Conservation (phyloP, 1,140 invertebrate genomes). For the Psilanteris sp. region DNA sequence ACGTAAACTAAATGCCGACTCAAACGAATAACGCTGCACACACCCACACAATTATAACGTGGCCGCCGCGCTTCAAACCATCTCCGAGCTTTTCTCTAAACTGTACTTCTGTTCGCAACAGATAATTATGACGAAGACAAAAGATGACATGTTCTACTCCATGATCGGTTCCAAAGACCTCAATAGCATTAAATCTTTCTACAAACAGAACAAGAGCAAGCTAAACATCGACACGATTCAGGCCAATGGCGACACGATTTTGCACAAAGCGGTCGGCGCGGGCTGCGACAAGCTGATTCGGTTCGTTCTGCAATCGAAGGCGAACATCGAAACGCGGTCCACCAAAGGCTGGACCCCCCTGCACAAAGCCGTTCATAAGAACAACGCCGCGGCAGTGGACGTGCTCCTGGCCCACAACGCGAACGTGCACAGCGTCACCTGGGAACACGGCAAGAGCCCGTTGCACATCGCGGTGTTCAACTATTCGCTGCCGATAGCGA, state of each 20-base stretch:
- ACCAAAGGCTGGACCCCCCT: slow-evolving; percentile 7
- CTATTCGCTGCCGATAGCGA: slow-evolving; percentile 12
- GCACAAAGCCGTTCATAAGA: slow-evolving; percentile 13
- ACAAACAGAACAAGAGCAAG: slow-evolving; percentile 2
- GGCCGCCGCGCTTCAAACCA: no score
- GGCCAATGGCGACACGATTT: slow-evolving; percentile 8
- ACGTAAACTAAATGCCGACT: no score
- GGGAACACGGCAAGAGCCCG: slow-evolving; percentile 12
- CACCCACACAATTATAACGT: no score
- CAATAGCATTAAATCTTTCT: not conserved
- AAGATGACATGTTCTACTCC: slow-evolving; percentile 6
- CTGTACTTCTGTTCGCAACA: no score
- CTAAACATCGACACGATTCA: slow-evolving; percentile 10
- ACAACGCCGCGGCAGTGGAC: slow-evolving; percentile 2
- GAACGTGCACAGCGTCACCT: slow-evolving; percentile 1
- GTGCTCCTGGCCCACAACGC: slow-evolving; percentile 14
- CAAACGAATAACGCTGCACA: no score
- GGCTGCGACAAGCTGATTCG: not conserved
- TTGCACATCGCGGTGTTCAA: slow-evolving; percentile 36
- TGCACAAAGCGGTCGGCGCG: slow-evolving; percentile 17
- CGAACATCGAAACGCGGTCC: slow-evolving; percentile 9
- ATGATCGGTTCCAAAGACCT: slow-evolving; percentile 6
- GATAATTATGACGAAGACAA: slow-evolving; percentile 4
- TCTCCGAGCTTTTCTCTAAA: no score
- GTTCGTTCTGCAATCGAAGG: slow-evolving; percentile 1